Conservation (phyloP, 2,113 vertebrate genomes). For the Macrotus californicus region DNA sequence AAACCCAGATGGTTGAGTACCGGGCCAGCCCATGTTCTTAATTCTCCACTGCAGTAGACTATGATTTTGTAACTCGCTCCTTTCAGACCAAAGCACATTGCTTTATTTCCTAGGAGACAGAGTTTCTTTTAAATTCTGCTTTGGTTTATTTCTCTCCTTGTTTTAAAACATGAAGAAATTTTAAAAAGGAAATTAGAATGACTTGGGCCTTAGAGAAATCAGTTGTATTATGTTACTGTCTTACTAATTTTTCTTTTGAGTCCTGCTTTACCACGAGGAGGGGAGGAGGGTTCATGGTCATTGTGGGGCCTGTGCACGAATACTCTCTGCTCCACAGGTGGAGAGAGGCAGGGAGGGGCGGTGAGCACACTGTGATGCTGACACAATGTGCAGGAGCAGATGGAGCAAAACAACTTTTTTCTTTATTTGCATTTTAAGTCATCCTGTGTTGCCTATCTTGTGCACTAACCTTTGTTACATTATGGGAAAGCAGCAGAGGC, state of each 20-base stretch:
- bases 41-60: not conserved
- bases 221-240: not conserved
- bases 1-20: not conserved
- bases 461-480: not conserved
- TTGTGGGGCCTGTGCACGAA: not conserved
- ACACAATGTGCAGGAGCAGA: not conserved
- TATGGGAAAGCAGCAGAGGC: not conserved
- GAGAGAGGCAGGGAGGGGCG: not conserved
- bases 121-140: not conserved
- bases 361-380: not conserved
- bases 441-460: not conserved
- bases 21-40: not conserved
- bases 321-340: not conserved
- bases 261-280: not conserved
- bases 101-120: not conserved
- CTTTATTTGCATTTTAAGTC: not conserved
- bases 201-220: not conserved
- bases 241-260: not conserved
- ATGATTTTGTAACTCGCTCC: not conserved
- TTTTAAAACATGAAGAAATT: constrained; percentile 5
- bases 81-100: not conserved
- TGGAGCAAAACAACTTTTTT: not conserved
- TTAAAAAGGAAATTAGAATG: not conserved
- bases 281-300: not conserved
- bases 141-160: not conserved